Base-by-base conservation (phyloP, 2,113 vertebrate species). In the Chaenogobius annularis region DNA sequence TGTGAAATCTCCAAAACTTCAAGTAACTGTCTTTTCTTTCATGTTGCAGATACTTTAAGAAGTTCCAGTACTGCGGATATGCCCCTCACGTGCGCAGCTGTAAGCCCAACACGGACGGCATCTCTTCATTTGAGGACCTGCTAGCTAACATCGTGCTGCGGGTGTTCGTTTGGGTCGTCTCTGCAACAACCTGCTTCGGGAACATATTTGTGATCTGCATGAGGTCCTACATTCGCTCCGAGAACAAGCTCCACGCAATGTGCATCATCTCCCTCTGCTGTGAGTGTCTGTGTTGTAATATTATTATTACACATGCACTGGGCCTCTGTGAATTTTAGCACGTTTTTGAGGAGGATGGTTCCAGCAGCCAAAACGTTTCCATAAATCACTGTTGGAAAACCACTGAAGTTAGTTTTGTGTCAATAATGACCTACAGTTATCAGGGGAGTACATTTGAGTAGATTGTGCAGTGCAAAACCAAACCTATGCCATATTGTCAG, bases 111-210 rank as follows among this genome's bases (percentile, higher is more conserved):
- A 98, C 96, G 0, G 97, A 99, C 35, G 97, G 97, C 70, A 97
- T 99, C 81, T 98, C 97, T 0, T 98, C 97, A 43, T 93, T 99
- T 0, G 97, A 99, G 86, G 94, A 99, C 40, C 94, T 98, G 68
- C 89, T 99, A 87, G 97, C 97, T 31, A 99, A 94, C 88, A 92
- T 98, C 66, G 93, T 98, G 69, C 95, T 98, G 87, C 94, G 96
- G 81, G 95, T 98, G 47, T 99, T 98, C 35, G 95, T 99, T 72
- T 99, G 97, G 97, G 96, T 98, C n/a, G 96, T 99, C 15, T 98
- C 97, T 44, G 92, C 94, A 74, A 90, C 97, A 72, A 99, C 96
- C 19, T 99, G 97, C 92, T 95, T 98, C 63, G 96, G 97, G 72
- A 99, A 99, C 88, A 89, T 98, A 88, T 98, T 99, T 69, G 97